Conservation (phyloP, 2,113 vertebrate genomes). For the Channa argus region DNA sequence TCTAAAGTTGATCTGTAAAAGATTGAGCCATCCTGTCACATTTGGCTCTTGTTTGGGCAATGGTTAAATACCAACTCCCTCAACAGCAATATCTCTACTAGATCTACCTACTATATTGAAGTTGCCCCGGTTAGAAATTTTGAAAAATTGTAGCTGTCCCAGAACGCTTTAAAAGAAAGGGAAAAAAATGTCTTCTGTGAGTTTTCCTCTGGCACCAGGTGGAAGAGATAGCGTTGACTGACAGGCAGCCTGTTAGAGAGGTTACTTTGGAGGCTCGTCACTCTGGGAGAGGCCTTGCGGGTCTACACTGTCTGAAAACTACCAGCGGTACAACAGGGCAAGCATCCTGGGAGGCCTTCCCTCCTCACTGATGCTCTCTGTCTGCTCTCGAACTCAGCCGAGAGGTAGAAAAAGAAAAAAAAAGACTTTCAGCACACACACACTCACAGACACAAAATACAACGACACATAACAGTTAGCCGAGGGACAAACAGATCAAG, state of each 20-base stretch:
- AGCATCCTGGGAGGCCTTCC: conserved; percentile 53
- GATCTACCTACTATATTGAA: too few relatives aligned
- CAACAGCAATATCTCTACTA: too few relatives aligned
- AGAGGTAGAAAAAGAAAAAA: not conserved
- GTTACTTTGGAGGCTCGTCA: conserved; percentile 51
- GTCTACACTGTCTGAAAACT: conserved; percentile 35
- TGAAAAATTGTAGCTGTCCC: too few relatives aligned
- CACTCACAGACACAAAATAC: not conserved
- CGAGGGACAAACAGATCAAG: conserved; percentile 43
- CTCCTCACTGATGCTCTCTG: conserved; percentile 12
- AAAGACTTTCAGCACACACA: conserved; percentile 12
- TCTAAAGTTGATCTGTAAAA: too few relatives aligned
- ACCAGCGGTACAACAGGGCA: conserved; percentile 36
- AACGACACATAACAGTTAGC: conserved; percentile 10
- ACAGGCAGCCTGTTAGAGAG: conserved; percentile 60
- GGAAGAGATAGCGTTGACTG: conserved; percentile 57
- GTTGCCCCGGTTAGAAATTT: too few relatives aligned
- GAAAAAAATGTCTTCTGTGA: not conserved
- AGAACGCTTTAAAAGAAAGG: too few relatives aligned
- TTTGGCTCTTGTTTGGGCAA: too few relatives aligned
- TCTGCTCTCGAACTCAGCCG: conserved; percentile 7
- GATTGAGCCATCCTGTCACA: too few relatives aligned
- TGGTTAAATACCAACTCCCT: too few relatives aligned
- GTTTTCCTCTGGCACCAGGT: conserved; percentile 21
- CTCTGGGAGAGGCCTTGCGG: conserved; percentile 63